Percentiles rank a stretch among this genome's conserved stretches.
phyloP scores from a whole-genome alignment of 1,140 invertebrate genomes.

The Lepidurus apus region DNA sequence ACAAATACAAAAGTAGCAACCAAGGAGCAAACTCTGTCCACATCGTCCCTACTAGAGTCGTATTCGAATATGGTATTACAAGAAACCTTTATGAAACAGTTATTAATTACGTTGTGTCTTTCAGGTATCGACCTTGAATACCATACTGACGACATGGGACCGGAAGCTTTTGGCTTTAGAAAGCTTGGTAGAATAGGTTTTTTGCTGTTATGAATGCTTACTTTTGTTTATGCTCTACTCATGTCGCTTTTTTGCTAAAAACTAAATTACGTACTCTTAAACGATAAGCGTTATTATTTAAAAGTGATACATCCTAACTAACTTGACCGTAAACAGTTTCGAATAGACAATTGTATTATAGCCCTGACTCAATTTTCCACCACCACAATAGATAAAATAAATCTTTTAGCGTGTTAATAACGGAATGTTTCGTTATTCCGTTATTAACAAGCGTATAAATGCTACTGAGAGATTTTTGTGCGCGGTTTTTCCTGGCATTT shows the following conservation, averaged over 20 bases:
- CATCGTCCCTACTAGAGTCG: background rate
- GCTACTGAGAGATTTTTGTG: background rate
- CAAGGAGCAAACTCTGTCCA: background rate
- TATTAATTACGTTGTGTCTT: background rate
- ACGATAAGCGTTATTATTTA: no score
- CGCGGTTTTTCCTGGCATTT: constrained; percentile 35
- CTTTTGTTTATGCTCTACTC: background rate
- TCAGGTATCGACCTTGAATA: constrained; percentile 6
- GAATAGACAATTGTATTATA: background rate
- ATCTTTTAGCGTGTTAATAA: background rate
- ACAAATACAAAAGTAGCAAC: background rate
- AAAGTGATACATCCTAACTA: no score
- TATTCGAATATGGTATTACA: background rate
- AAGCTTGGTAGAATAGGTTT: background rate
- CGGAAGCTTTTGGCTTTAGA: background rate
- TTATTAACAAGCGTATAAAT: no score
- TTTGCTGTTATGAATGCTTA: background rate
- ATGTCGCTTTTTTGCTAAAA: background rate
- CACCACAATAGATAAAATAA: background rate
- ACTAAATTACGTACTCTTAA: no score
- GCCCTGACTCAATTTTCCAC: background rate
- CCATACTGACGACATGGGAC: background rate
- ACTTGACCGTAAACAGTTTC: background rate
- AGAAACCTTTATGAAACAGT: background rate
- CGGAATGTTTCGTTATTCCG: no score